Base-by-base conservation (phyloP, 2,797 vertebrate species). In the Apodemus agrarius region DNA sequence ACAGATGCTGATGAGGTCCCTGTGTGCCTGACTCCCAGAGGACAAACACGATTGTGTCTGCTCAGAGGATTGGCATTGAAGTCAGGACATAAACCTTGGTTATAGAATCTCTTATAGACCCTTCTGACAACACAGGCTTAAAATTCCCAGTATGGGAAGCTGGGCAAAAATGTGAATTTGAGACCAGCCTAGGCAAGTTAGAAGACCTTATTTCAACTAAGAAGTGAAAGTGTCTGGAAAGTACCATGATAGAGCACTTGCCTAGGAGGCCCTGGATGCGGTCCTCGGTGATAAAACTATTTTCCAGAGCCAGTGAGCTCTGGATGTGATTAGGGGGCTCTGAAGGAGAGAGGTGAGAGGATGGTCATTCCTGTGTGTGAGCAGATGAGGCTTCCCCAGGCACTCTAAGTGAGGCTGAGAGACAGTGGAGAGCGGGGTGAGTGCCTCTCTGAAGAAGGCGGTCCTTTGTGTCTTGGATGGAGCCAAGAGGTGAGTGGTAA, bases 301-400 rank as follows among this genome's bases (percentile, higher is more conserved):
- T 19, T 29, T 54, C n/a, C 21, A 63, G 16, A 63, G 16, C 34
- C 72, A 2, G 57, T 26, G 57, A 2, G 7, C 3, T 78, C 59
- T 49, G 5, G 24, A 3, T 9, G 29, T 29, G 19, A 85, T 85
- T 31, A 0, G 1, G 8, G 46, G 31, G 40, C 26, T 67, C 37
- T 34, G 52, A 67, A 74, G 49, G 79, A 54, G 0, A 0, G 4
- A 4, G 0, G 3, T 54, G 19, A 57, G 59, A 49, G 46, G 65
- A 40, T 4, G 10, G 5, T 6, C 29, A 8, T 37, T 59, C 86
- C 31, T 7, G 52, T 29, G 59, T 29, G 22, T 11, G 57, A 43
- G 54, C 5, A 1, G 5, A 78, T 3, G 52, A 69, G 24, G n/a
- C 29, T 37, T 24, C 69, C 31, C 22, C 40, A 8, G 22, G n/a